These are phyloP conservation scores for Spilosoma lubricipeda DNA, from an alignment of 2,888 invertebrate species.

Conservation along the genomic window DNA sequence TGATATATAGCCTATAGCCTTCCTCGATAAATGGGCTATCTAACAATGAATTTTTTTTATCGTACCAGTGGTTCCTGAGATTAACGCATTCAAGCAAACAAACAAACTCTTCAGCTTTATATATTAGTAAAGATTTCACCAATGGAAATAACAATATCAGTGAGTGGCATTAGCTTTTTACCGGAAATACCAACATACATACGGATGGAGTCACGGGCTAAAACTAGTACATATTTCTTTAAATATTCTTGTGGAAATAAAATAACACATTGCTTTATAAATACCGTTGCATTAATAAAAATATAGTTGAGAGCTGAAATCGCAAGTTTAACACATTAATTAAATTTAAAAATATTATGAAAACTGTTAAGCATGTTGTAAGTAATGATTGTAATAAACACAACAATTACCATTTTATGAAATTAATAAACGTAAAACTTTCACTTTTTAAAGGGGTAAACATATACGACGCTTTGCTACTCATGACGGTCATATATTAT, in stretches of 20 bases:
- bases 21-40: no score
- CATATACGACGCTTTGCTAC: not conserved
- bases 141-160: no score
- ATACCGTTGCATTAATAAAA: conserved; percentile 3
- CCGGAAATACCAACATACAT: no score
- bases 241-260: conserved; percentile 34
- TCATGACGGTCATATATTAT: no score
- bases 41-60: no score
- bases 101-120: no score
- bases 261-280: conserved; percentile 13
- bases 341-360: not conserved
- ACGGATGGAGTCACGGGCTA: no score
- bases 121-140: no score
- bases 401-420: not conserved
- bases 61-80: no score
- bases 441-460: not conserved
- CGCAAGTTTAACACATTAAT: not conserved
- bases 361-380: not conserved
- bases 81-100: no score
- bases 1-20: no score
- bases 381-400: not conserved
- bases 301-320: not conserved
- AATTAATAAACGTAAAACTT: not conserved
- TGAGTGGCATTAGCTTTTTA: no score
- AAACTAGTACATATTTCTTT: conserved; percentile 18